Evolutionary conservation across 2,888 invertebrate genomes (phyloP).

Genomic region (Brachyptera risi): DNA sequence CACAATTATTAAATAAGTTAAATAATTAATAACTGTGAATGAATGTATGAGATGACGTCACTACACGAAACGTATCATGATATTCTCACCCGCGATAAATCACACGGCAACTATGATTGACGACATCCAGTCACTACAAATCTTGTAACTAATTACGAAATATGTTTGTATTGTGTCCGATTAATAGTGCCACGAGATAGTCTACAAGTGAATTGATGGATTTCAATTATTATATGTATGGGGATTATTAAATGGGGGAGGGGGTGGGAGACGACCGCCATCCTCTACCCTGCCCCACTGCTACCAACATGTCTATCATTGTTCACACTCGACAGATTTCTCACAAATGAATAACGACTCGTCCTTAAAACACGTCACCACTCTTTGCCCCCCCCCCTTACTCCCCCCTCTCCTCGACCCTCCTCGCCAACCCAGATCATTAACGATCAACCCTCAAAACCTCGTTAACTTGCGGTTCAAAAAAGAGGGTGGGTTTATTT

Average conservation of each 20-base stretch:
- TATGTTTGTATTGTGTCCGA: background rate
- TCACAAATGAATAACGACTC: background rate
- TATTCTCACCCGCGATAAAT: too few relatives aligned
- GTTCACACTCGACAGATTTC: constrained; percentile 3
- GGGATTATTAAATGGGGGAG: background rate
- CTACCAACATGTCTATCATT: constrained; percentile 1
- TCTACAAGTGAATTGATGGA: constrained; percentile 17
- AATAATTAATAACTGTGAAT: too few relatives aligned
- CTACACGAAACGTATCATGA: too few relatives aligned
- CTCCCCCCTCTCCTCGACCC: too few relatives aligned
- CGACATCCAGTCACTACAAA: too few relatives aligned
- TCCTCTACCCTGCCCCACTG: too few relatives aligned
- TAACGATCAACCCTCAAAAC: constrained; percentile 8
- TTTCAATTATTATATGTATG: constrained; percentile 14
- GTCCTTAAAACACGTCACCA: constrained; percentile 14
- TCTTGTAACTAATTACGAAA: background rate
- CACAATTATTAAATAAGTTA: too few relatives aligned
- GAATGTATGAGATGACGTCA: too few relatives aligned
- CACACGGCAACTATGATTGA: too few relatives aligned
- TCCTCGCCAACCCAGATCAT: too few relatives aligned
- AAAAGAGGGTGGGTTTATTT: background rate
- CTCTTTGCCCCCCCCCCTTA: too few relatives aligned
- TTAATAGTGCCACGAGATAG: background rate
- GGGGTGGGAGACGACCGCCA: background rate
- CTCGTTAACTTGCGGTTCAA: constrained; percentile 20